phyloP scores from a whole-genome alignment of 2,113 vertebrate species.

The Cariama cristata region DNA sequence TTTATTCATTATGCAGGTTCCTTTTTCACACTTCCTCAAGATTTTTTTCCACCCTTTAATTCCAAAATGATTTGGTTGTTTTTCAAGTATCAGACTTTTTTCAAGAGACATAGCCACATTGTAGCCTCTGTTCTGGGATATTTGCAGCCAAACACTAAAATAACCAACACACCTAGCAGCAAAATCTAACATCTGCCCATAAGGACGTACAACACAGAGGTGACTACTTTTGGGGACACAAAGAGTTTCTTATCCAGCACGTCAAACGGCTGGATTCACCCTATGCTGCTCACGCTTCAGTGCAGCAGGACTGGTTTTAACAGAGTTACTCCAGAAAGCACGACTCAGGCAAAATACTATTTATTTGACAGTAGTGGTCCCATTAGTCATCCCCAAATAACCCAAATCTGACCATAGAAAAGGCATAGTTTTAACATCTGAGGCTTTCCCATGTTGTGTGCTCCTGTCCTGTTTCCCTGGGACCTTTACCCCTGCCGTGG shows the following conservation, averaged over 20 bases:
- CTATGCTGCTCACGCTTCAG: not conserved
- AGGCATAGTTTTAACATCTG: fast-evolving
- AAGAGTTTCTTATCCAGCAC: not conserved
- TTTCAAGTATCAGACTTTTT: not conserved
- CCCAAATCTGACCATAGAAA: not conserved
- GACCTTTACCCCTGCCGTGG: not conserved
- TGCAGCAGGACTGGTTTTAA: not conserved
- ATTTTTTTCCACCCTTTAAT: not conserved
- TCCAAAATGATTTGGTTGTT: fast-evolving
- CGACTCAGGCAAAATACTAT: not conserved
- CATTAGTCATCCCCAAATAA: not conserved
- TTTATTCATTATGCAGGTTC: not conserved
- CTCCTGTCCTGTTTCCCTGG: not conserved
- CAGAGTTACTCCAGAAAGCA: not conserved
- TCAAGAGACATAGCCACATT: not conserved
- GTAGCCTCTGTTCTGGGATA: not conserved
- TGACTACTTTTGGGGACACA: not conserved
- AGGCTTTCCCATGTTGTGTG: not conserved
- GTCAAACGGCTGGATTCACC: not conserved
- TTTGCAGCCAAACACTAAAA: not conserved
- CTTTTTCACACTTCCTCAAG: not conserved
- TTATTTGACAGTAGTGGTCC: not conserved
- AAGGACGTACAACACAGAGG: not conserved
- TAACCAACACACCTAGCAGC: not conserved
- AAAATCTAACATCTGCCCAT: not conserved